Base-by-base conservation (phyloP, 2,797 vertebrate genomes). In the Kryptolebias ocellatus region DNA sequence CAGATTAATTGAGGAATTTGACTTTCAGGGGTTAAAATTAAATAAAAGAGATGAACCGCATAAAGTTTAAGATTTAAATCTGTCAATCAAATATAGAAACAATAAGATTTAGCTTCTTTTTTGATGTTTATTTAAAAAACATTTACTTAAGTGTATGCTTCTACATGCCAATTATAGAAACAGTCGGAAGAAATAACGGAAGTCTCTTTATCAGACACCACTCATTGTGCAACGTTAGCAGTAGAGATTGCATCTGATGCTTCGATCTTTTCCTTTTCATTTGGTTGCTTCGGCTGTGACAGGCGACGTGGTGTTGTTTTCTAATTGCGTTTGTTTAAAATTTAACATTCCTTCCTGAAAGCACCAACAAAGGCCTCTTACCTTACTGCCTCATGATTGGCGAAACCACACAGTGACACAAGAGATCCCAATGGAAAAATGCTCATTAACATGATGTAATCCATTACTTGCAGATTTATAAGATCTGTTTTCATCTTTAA, bases 291-390 rank as follows among this genome's bases (percentile, higher is more conserved):
- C 16, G 4, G 47, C 39, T 63, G 66, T 73, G 55, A 60, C 58
- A 50, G 49, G 68, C 47, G 37, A 8, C 14, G 47, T 72, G 80
- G 82, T 16, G 12, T 53, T 74, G 78, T 64, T 70, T 49, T 81
- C 64, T 84, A 64, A 64, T 86, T 83, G 75, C 17, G 7, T 76
- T 85, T 89, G 34, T 87, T 93, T 91, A 92, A 91, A 91, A 53
- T 90, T 85, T 93, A 90, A 93, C 81, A 70, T 65, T 47, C 78
- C 81, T 90, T 90, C 88, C 81, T 85, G 86, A 72, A 68, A 73
- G 56, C 54, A 84, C 81, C 71, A 80, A 86, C 78, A 68, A 71
- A 79, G 71, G 68, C 78, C 34, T 83, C 85, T 92, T 81, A 72
- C 45, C 18, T 91, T 90, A 85, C 89, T 52, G 44, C 49, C 39